Percentiles rank a stretch among this genome's conserved stretches.
These are phyloP conservation scores for Engystomops pustulosus DNA, from an alignment of 2,113 vertebrate species.

Conservation along the genomic window DNA sequence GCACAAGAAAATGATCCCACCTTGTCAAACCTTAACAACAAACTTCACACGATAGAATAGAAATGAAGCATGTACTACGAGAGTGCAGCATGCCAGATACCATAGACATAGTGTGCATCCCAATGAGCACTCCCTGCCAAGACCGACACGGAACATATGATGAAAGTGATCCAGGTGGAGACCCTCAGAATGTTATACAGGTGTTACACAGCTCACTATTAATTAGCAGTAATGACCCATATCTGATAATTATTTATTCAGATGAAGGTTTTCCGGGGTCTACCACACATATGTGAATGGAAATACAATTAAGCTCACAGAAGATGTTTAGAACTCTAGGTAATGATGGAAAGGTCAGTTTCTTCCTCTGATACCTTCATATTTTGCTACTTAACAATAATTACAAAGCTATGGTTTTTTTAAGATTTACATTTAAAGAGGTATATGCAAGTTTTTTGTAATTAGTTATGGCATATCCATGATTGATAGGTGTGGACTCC, in stretches of 20 bases:
- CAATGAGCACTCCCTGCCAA: conserved; percentile 6
- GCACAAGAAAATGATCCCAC: too few species aligned
- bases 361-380: not conserved
- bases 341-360: not conserved
- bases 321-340: not conserved
- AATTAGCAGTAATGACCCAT: conserved; percentile 43
- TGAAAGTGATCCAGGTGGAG: conserved; percentile 7
- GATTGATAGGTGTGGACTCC: too few species aligned
- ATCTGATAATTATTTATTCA: conserved; percentile 10
- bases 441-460: too few species aligned
- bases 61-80: too few species aligned
- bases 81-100: not conserved
- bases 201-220: conserved; percentile 5
- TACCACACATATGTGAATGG: not conserved
- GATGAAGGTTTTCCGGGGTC: conserved; percentile 22
- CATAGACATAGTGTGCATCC: not conserved
- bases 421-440: not conserved
- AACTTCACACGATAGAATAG: too few species aligned
- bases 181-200: not conserved
- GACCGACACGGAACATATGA: conserved; percentile 17
- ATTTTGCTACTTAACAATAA: not conserved
- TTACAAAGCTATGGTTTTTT: not conserved
- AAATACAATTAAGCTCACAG: not conserved
- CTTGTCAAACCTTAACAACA: too few species aligned
- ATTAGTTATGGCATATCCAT: too few species aligned